These are phyloP conservation scores for Hydrotaea cyrtoneurina DNA, from an alignment of 2,888 invertebrate species.

Conservation along the genomic window DNA sequence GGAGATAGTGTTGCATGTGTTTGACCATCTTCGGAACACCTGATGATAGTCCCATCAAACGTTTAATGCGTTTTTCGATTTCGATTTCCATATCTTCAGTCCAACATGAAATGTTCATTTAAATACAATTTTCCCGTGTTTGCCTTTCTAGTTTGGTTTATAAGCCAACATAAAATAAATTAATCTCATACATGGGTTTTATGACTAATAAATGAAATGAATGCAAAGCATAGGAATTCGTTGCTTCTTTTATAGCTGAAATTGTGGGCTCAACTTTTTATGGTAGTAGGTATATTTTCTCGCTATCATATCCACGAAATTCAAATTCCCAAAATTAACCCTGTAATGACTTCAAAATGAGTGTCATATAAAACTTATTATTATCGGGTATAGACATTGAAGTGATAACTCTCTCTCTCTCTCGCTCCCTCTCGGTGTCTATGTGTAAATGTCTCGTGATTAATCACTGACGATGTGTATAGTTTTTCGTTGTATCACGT, in stretches of 20 bases:
- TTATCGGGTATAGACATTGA: not conserved
- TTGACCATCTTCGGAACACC: not conserved
- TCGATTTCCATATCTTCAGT: not conserved
- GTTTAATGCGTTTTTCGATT: not conserved
- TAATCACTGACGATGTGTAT: not conserved
- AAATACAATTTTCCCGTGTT: not conserved
- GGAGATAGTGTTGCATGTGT: not conserved
- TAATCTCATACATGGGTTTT: not conserved
- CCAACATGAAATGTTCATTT: slow-evolving; percentile 1
- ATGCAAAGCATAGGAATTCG: slow-evolving; percentile 1
- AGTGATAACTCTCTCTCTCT: no score
- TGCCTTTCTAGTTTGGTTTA: no score
- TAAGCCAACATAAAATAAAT: not conserved
- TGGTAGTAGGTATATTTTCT: not conserved
- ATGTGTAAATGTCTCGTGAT: not conserved
- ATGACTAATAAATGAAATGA: not conserved
- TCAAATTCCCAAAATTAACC: not conserved
- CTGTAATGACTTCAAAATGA: not conserved
- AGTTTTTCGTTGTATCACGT: not conserved
- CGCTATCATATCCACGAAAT: not conserved
- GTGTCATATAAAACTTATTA: slow-evolving; percentile 4
- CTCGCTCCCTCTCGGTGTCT: no score
- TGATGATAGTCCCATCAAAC: not conserved
- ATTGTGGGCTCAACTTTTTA: not conserved
- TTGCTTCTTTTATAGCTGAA: not conserved